Base-by-base conservation (phyloP, 2,888 invertebrate genomes). In the Dasypolia templi region DNA sequence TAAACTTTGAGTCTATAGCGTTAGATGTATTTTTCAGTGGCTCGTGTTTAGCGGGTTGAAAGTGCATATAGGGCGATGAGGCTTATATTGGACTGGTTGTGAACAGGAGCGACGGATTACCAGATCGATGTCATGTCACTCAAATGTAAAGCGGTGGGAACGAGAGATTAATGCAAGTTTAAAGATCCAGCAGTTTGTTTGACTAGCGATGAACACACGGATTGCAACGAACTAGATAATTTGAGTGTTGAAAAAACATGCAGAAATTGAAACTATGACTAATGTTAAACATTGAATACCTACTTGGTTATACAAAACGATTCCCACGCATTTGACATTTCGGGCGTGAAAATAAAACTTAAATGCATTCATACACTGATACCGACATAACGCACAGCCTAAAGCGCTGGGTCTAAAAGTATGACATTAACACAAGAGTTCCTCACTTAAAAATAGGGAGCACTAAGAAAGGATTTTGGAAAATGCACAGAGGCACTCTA, bases 111-210 rank as follows among this genome's bases (percentile, higher is more conserved):
- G 51, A 72, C 44, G 92, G 93, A 93, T 94, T 93, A 94, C 85
- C 65, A 89, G 93, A 93, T 93, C 90, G 89, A 92, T 92, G 93
- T 90, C 90, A 89, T 75, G 89, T 82, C 80, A 79, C 82, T 84
- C 89, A 88, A 86, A 86, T 80, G 83, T 84, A 75, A 76, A 79
- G 72, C 85, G 81, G 85, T 88, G 89, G 88, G 89, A 89, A 91
- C 86, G 82, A 83, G 78, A 69, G 75, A 81, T 85, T 80, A 83
- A 77, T 62, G 74, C 51, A 51, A 69, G 14, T 72, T 69, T 77
- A 80, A 80, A 68, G 19, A 72, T 77, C 63, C 55, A 62, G 66
- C 35, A 35, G 22, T 72, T 81, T 56, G 61, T 77, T 68, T 64
- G 61, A 64, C 14, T 46, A 12, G 12, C 32, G 61, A 71, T 73